Evolutionary conservation across 2,888 invertebrate genomes (phyloP), one percentile per base, ranked within the genome.

Genomic region (Ornithoptera alexandrae): DNA sequence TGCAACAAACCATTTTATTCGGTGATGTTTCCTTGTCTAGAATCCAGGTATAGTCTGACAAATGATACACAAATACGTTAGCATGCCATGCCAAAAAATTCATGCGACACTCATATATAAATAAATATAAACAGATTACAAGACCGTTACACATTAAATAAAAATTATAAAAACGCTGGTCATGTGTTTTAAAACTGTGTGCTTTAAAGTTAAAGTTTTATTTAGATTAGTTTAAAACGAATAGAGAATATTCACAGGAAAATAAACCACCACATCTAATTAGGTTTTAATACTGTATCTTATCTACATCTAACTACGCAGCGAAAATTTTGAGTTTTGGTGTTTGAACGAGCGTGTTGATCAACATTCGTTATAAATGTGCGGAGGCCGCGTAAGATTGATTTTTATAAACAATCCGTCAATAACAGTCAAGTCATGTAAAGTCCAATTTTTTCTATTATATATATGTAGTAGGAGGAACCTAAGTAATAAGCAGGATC

Each of bases 31-130:
- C 89, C 88, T 83, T 85, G 85, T 84, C 89, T 92, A 92, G 92
- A 90, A 91, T 88, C 92, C 92, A 84, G 91, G 90, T 85, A 91
- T 89, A 82, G 90, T 90, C 92, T 92, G 92, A 90, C 87, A 91
- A 91, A 92, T 86, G 77, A 85, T 87, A 91, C 87, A 92, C 84
- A 91, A 87, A 82, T 83, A 84, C 84, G 83, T 91, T 90, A 91
- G 84, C 92, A 92, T 92, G 92, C 92, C 91, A 92, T 92, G 92
- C 92, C 82, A 79, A 83, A 84, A 83, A 20, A 76, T 84, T 83
- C 90, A 90, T 91, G 90, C 91, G 86, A 83, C 84, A 88, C 84
- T 82, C 81, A 81, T 81, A 84, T 77, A 70, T 59, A 70, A 67
- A 70, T 67, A 70, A 66, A 66, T 53, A 66, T 70, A 70, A 67